Evolutionary conservation across 2,113 vertebrate species (phyloP).

Genomic region (Notarius quadriscutis): DNA sequence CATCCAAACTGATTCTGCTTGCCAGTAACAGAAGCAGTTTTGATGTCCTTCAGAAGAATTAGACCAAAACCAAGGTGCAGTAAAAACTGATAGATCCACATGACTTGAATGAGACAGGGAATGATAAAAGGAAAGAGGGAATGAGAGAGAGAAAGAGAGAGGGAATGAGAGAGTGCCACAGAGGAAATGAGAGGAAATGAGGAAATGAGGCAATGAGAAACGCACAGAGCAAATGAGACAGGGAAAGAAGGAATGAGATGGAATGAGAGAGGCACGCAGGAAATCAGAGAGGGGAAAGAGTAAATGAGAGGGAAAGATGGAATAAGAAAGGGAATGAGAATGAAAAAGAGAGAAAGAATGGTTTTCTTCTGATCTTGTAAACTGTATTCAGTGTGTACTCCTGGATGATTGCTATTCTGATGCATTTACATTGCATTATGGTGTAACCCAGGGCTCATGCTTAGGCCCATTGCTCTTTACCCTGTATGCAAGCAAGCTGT

Average conservation of each 20-base stretch:
- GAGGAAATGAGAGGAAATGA: background rate
- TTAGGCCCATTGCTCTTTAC: too few species aligned
- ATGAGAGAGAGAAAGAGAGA: background rate
- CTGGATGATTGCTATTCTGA: too few species aligned
- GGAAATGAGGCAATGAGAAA: too few species aligned
- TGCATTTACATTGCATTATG: too few species aligned
- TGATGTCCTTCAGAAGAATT: background rate
- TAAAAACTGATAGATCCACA: constrained; percentile 24
- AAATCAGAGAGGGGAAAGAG: background rate
- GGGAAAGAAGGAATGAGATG: background rate
- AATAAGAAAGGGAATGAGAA: background rate
- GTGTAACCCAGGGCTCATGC: too few species aligned
- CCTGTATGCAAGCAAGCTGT: too few species aligned
- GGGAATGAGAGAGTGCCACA: background rate
- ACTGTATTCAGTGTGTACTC: too few species aligned
- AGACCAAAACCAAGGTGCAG: constrained; percentile 25
- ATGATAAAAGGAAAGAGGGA: background rate
- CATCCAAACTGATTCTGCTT: background rate
- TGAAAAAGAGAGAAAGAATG: background rate
- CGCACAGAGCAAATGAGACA: background rate
- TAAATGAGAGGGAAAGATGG: background rate
- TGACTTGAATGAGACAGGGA: background rate
- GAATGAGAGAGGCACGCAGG: background rate
- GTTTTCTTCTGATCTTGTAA: too few species aligned
- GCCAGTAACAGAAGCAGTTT: background rate